Percentiles rank a stretch among this genome's conserved stretches.
Conservation (phyloP, 2,113 vertebrate species). For the Clarias batrachus region DNA sequence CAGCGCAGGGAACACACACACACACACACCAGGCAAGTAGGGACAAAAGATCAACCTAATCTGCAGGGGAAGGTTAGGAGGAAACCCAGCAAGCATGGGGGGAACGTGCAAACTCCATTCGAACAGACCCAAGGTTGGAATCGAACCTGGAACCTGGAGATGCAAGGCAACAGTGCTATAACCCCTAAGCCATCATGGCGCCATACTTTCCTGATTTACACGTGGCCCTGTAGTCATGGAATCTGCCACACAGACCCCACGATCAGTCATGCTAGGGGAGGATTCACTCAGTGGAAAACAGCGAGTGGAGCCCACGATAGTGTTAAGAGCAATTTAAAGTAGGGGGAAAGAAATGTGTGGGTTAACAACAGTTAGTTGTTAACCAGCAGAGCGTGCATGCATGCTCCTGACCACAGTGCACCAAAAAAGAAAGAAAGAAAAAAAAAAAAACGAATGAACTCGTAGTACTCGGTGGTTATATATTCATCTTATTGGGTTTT, state of each 20-base stretch:
- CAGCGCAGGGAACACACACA: too few species aligned
- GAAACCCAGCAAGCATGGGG: too few species aligned
- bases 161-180: too few species aligned
- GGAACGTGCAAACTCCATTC: too few species aligned
- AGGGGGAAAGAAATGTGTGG: not conserved
- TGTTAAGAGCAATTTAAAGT: not conserved
- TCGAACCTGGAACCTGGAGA: too few species aligned
- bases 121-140: too few species aligned
- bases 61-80: too few species aligned
- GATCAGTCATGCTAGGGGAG: not conserved
- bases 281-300: not conserved
- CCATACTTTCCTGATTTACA: not conserved
- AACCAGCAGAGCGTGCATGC: not conserved
- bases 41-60: too few species aligned
- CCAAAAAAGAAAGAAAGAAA: not conserved
- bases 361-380: slow-evolving; percentile 15
- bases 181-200: too few species aligned
- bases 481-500: not conserved
- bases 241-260: not conserved
- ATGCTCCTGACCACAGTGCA: not conserved
- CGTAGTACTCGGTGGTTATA: not conserved
- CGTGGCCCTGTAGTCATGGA: not conserved
- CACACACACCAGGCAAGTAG: too few species aligned
- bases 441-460: not conserved
- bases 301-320: not conserved